A percentile compares a stretch with the other conserved stretches of the same genome.
phyloP scores from a whole-genome alignment of 1,140 invertebrate species.

The Drosophila aff. region DNA sequence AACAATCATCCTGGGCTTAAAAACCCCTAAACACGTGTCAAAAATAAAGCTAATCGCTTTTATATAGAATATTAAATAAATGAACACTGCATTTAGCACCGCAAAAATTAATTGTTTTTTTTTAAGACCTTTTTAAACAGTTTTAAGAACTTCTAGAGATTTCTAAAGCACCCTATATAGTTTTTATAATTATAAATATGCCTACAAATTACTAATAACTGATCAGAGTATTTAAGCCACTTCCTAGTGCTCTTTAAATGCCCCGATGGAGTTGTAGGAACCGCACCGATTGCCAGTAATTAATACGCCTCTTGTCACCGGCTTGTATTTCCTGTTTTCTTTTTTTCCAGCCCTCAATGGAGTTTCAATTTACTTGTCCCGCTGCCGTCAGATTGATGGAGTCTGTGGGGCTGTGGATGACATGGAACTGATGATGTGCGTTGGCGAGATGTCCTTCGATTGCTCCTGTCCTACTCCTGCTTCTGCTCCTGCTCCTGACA shows the following conservation, averaged over 20 bases:
- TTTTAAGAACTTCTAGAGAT: too few species aligned
- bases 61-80: not conserved
- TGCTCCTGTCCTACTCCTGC: not conserved
- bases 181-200: not conserved
- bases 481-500: slow-evolving; percentile 25
- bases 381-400: slow-evolving; percentile 40
- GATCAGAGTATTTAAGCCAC: not conserved
- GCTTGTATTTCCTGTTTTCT: slow-evolving; percentile 1
- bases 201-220: not conserved
- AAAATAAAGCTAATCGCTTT: not conserved
- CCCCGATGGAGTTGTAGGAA: not conserved
- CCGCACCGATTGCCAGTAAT: slow-evolving; percentile 19
- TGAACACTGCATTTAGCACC: not conserved
- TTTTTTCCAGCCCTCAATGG: slow-evolving; percentile 18
- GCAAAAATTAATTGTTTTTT: not conserved
- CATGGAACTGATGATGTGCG: slow-evolving; percentile 14
- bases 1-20: too few species aligned
- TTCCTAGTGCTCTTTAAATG: not conserved
- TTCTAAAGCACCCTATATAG: too few species aligned
- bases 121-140: too few species aligned
- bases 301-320: slow-evolving; percentile 20
- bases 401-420: slow-evolving; percentile 26
- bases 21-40: not conserved
- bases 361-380: slow-evolving; percentile 44
- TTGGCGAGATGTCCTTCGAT: slow-evolving; percentile 6